A percentile compares a stretch with the other conserved stretches of the same genome.
These are phyloP conservation scores for Ceuthmochares aereus DNA, from an alignment of 2,113 vertebrate species.

Conservation along the genomic window DNA sequence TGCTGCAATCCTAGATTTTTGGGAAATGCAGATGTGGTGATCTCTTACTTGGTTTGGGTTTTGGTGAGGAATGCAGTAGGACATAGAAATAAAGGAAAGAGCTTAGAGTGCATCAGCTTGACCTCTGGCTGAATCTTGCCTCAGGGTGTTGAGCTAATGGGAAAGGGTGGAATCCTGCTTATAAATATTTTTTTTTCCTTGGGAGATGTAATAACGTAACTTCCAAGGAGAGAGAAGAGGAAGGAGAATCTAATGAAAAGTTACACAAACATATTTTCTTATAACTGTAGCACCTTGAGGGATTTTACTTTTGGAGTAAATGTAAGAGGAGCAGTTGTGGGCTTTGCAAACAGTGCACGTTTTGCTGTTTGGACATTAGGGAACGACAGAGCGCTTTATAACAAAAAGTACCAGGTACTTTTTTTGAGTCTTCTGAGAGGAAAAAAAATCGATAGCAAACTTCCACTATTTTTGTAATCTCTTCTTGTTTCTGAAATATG, in stretches of 20 bases:
- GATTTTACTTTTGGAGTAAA: background rate
- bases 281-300: background rate
- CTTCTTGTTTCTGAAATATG: background rate
- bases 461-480: background rate
- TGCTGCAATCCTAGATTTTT: background rate
- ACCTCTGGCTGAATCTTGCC: background rate
- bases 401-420: background rate
- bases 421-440: background rate
- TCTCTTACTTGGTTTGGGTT: background rate
- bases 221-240: background rate
- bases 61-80: background rate
- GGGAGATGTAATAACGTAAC: background rate
- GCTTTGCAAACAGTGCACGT: accelerated
- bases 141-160: background rate
- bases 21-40: background rate
- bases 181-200: background rate
- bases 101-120: background rate
- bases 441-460: background rate
- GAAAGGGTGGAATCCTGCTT: slow-evolving; percentile 27
- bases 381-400: background rate
- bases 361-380: background rate
- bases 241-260: background rate
- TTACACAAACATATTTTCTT: background rate
- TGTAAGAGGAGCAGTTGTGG: background rate
- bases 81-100: background rate